phyloP scores from a whole-genome alignment of 2,888 invertebrate genomes.

The Micoletzkya japonica region DNA sequence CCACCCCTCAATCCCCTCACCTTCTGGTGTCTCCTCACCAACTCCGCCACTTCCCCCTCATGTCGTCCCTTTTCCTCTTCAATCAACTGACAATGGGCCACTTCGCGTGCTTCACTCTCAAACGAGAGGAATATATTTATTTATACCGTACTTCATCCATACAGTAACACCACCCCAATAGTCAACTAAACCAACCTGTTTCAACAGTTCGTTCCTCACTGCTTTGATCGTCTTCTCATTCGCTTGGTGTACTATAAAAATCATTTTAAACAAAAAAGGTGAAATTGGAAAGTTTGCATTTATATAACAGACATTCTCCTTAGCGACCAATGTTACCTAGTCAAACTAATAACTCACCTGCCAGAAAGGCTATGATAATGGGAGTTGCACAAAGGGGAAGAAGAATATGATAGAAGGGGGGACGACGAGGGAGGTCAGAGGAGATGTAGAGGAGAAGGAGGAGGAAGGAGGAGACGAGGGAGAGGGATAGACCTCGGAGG shows the following conservation, averaged over 20 bases:
- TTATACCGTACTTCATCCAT: too few relatives aligned
- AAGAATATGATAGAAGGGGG: slow-evolving; percentile 23
- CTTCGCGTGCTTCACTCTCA: background rate
- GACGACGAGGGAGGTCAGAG: slow-evolving; percentile 6
- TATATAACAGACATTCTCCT: too few relatives aligned
- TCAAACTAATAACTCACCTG: slow-evolving; percentile 2
- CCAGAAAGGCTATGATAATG: background rate
- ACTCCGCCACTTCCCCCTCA: slow-evolving; percentile 6
- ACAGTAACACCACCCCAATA: slow-evolving; percentile 4
- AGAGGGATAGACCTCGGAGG: slow-evolving; percentile 1
- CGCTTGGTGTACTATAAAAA: slow-evolving; percentile 6
- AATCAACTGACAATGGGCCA: background rate
- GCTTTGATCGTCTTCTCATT: slow-evolving; percentile 22
- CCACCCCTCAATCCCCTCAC: background rate
- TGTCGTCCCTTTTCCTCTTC: slow-evolving; percentile 14
- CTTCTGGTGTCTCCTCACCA: slow-evolving; percentile 24
- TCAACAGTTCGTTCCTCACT: slow-evolving; percentile 2
- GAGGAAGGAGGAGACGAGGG: slow-evolving; percentile 10
- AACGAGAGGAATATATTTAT: background rate
- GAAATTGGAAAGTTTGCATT: too few relatives aligned
- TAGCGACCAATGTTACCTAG: too few relatives aligned
- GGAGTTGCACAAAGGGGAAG: slow-evolving; percentile 16
- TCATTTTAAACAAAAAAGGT: background rate
- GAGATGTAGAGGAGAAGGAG: slow-evolving; percentile 4
- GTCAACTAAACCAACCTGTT: background rate